Base-by-base conservation (phyloP, 2,113 vertebrate species). In the Oreochromis tanganicae region DNA sequence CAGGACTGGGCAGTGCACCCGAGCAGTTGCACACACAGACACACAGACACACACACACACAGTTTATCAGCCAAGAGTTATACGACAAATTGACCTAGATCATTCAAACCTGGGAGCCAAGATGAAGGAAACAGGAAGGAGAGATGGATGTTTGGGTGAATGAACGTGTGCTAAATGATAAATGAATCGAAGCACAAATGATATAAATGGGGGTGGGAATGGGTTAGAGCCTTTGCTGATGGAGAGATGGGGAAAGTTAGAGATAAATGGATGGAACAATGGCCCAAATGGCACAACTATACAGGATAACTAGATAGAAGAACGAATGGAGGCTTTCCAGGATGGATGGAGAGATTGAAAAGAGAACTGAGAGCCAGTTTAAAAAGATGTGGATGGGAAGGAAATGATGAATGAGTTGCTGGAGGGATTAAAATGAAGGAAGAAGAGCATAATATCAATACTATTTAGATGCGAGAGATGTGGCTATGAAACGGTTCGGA, bases 1-100 rank as follows among this genome's bases (percentile, higher is more conserved):
- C 82, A 87, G 82, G 85, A 92, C 82, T 11, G 78, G 83, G 19
- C 68, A 38, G 68, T 41, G 57, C 83, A 87, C 71, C 88, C 43
- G 14, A 85, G 88, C 84, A 46, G 56, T 75, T 55, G 3, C 13
- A 16, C 21, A 46, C 41, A 73, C 66, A 71, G 0, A 38, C 9
- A 36, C 29, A 32, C 56, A 32, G 1, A 54, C 43, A 83, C 83
- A 68, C 80, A 87, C 75, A 68, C 68, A 83, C 9, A 63, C 14
- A 43, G 48, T 59, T 71, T 56, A 73, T 71, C 78, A 85, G 79
- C 63, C 87, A 84, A 90, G 86, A 91, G 78, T 80, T 78, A 92
- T 86, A 89, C 75, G 59, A 91, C 87, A 85, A 92, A 91, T 88
- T 95, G 93, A 94, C 91, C 91, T 46, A 87, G 24, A 89, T 94